These are phyloP conservation scores for Caenorhabditis uteleia DNA, from an alignment of 2,888 invertebrate genomes.

Conservation along the genomic window DNA sequence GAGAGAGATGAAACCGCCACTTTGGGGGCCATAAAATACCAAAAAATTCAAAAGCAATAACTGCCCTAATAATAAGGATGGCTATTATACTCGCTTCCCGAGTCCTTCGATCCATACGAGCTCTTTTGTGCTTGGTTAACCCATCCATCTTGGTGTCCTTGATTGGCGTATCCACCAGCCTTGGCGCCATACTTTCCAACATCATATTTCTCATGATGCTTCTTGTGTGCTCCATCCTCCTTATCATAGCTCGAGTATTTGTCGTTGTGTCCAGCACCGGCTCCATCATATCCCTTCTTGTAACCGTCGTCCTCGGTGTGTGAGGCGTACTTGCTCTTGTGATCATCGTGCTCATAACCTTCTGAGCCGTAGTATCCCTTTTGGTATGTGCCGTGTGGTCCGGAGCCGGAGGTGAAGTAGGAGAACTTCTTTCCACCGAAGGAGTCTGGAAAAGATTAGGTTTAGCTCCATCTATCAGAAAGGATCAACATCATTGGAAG, in stretches of 20 bases:
- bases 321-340: slow-evolving; percentile 31
- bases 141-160: slow-evolving; percentile 42
- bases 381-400: slow-evolving; percentile 50
- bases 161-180: slow-evolving; percentile 23
- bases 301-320: slow-evolving; percentile 35
- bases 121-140: too few relatives aligned
- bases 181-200: slow-evolving; percentile 32
- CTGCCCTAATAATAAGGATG: too few relatives aligned
- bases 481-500: too few relatives aligned
- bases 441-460: too few relatives aligned
- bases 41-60: too few relatives aligned
- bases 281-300: slow-evolving; percentile 46
- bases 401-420: slow-evolving; percentile 48
- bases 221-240: slow-evolving; percentile 34
- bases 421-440: slow-evolving; percentile 54
- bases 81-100: too few relatives aligned
- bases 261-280: slow-evolving; percentile 36
- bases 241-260: slow-evolving; percentile 43
- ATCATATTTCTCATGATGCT: slow-evolving; percentile 36
- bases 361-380: slow-evolving; percentile 57
- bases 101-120: too few relatives aligned
- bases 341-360: slow-evolving; percentile 44
- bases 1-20: too few relatives aligned
- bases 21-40: too few relatives aligned
- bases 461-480: too few relatives aligned